A percentile compares a stretch with the other conserved stretches of the same genome.
Evolutionary conservation across 2,113 vertebrate genomes (phyloP).

Genomic region (Herpailurus yagouaroundi): DNA sequence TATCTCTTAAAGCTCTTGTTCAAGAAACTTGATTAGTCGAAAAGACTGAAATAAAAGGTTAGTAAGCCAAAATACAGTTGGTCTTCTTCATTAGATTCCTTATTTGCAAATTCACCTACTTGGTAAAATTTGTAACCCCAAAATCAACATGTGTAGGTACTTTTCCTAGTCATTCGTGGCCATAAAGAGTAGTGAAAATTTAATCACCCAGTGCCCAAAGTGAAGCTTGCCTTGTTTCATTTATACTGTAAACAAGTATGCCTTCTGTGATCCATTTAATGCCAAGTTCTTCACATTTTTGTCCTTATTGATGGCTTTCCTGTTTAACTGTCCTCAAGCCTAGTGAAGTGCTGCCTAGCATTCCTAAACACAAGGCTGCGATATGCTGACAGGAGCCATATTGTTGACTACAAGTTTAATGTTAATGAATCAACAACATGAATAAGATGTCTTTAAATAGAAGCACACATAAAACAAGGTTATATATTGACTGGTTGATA

Average conservation of each 20-base stretch:
- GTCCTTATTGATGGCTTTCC: background rate
- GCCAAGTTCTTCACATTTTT: background rate
- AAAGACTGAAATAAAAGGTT: background rate
- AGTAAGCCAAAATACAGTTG: background rate
- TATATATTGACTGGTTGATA: background rate
- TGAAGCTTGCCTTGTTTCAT: background rate
- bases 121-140: background rate
- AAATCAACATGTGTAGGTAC: background rate
- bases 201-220: background rate
- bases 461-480: background rate
- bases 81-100: background rate
- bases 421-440: background rate
- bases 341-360: background rate
- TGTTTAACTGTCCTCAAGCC: background rate
- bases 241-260: background rate
- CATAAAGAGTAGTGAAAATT: background rate
- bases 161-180: background rate
- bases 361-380: background rate
- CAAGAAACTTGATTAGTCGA: conserved; percentile 1
- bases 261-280: background rate
- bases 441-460: background rate
- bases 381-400: background rate
- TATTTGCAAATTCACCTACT: background rate
- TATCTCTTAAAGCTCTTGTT: background rate
- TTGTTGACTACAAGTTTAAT: background rate